Evolutionary conservation across 2,113 vertebrate genomes (phyloP).

Genomic region (Bos indicus): DNA sequence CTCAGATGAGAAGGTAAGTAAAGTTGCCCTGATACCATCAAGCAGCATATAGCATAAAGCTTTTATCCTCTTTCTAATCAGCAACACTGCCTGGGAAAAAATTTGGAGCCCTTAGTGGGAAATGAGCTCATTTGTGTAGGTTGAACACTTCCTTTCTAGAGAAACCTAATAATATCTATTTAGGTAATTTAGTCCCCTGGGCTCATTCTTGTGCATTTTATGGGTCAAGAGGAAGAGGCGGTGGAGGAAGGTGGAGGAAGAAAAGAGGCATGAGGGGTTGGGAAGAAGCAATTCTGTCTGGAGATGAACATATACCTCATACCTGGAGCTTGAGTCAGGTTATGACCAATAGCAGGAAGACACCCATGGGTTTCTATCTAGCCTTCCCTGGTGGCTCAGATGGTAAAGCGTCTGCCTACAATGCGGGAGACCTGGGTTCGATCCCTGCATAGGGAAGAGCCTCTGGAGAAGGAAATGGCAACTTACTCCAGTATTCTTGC

Average conservation of each 20-base stretch:
- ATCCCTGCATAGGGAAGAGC: neutral
- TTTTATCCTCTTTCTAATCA: neutral
- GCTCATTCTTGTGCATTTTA: neutral
- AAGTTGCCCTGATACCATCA: neutral
- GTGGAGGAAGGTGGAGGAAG: neutral
- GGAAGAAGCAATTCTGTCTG: neutral
- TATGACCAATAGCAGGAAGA: neutral
- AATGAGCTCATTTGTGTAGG: neutral
- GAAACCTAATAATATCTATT: neutral
- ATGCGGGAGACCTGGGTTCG: rapidly evolving
- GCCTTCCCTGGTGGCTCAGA: neutral
- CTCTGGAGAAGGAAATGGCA: neutral
- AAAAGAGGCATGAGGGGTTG: neutral
- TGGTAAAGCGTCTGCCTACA: neutral
- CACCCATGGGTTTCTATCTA: neutral
- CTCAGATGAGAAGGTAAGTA: neutral
- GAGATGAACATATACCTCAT: neutral
- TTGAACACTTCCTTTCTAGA: neutral
- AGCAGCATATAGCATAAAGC: neutral
- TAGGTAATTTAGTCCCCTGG: neutral
- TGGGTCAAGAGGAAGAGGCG: neutral
- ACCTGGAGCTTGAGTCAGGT: neutral
- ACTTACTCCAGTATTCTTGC: neutral
- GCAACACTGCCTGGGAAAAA: neutral
- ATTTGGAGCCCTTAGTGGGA: neutral